Evolutionary conservation across 1,140 invertebrate genomes (phyloP).

Genomic region (Hypothenemus hampei): DNA sequence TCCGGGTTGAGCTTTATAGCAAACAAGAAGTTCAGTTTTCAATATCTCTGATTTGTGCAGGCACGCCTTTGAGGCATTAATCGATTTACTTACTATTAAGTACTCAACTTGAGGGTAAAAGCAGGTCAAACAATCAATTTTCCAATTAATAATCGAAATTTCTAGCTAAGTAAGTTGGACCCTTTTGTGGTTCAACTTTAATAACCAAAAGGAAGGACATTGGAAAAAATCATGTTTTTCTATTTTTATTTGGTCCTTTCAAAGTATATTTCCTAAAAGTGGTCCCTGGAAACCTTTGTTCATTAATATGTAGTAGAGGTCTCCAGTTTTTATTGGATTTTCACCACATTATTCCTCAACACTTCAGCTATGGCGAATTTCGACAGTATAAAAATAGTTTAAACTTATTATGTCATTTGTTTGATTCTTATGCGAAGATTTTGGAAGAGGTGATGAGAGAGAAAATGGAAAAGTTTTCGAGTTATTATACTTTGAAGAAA

Average conservation of each 20-base stretch:
- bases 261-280: constrained; percentile 1
- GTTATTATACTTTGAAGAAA: constrained; percentile 10
- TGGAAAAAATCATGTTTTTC: constrained; percentile 8
- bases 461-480: constrained; percentile 18
- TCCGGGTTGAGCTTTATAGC: neutral
- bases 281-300: neutral
- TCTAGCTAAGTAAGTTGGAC: neutral
- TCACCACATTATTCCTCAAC: constrained; percentile 11
- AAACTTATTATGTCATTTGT: constrained; percentile 9
- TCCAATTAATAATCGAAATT: neutral
- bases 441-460: constrained; percentile 2
- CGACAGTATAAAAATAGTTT: constrained; percentile 10
- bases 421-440: constrained; percentile 1
- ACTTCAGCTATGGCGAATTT: constrained; percentile 2
- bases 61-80: constrained; percentile 4
- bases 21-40: constrained; percentile 16
- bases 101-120: neutral
- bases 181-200: neutral
- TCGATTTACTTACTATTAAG: constrained; percentile 8
- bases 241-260: constrained; percentile 7
- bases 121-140: constrained; percentile 8
- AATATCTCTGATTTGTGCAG: constrained; percentile 13
- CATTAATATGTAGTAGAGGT: constrained; percentile 15
- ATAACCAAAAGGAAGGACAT: neutral
- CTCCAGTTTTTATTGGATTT: constrained; percentile 15